Evolutionary conservation across 2,797 vertebrate genomes (phyloP).

Genomic region (Dermochelys coriacea): DNA sequence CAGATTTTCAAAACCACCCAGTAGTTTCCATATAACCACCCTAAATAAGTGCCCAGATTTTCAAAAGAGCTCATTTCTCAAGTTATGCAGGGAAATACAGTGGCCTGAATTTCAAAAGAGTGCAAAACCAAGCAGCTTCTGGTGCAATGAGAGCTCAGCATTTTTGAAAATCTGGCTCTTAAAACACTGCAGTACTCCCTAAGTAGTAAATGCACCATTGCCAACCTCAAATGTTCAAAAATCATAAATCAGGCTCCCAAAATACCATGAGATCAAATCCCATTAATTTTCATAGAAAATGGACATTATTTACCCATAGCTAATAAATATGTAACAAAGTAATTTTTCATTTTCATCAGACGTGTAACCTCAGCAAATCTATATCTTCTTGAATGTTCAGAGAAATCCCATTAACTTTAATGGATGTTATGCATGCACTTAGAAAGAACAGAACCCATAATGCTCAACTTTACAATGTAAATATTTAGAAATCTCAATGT

Average conservation of each 20-base stretch:
- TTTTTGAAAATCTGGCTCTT: background rate
- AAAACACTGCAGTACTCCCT: background rate
- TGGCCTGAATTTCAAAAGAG: background rate
- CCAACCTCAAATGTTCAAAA: background rate
- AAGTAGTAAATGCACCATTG: background rate
- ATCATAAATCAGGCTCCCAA: background rate
- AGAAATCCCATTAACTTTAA: background rate
- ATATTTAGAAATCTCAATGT: background rate
- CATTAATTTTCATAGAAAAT: background rate
- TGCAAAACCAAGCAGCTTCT: background rate
- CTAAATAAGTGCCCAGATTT: background rate
- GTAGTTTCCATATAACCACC: background rate
- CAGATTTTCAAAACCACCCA: background rate
- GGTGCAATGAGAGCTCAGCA: background rate
- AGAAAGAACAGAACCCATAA: slow-evolving; percentile 10
- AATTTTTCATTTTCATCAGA: slow-evolving; percentile 12
- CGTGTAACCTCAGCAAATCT: background rate
- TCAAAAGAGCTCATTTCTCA: background rate
- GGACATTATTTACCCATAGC: background rate
- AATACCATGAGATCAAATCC: background rate
- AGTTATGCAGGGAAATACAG: background rate
- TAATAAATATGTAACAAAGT: background rate
- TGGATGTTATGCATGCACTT: background rate
- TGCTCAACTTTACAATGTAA: background rate
- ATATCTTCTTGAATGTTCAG: background rate